Evolutionary conservation across 2,797 vertebrate species (phyloP).

Genomic region (Glossophaga mutica): DNA sequence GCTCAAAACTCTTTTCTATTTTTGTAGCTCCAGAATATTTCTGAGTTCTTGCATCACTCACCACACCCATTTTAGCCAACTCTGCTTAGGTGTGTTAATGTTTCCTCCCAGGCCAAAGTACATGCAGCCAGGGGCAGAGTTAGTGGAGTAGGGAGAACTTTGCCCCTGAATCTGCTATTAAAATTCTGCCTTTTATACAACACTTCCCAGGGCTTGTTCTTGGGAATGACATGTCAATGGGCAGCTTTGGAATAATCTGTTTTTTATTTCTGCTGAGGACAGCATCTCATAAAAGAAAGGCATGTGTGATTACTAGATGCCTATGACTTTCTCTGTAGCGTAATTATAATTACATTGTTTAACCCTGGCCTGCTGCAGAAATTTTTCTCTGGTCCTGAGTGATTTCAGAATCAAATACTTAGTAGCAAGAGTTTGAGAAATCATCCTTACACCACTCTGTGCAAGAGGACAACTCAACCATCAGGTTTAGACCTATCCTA

Average conservation of each 20-base stretch:
- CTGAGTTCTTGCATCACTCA: constrained; percentile 1
- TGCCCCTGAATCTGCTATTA: constrained; percentile 15
- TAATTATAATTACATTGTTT: constrained; percentile 48
- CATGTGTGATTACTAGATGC: neutral
- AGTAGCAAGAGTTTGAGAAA: neutral
- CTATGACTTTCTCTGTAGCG: neutral
- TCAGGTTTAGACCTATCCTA: neutral
- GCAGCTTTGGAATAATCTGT: constrained; percentile 5
- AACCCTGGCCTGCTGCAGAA: neutral
- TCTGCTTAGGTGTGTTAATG: neutral
- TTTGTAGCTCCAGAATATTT: constrained; percentile 45
- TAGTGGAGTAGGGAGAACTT: constrained; percentile 21
- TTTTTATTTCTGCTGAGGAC: constrained; percentile 43
- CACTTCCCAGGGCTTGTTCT: constrained; percentile 26
- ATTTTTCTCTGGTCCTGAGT: constrained; percentile 39
- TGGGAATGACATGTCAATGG: neutral
- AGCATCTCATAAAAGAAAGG: constrained; percentile 40
- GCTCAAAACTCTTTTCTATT: neutral
- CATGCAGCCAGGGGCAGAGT: neutral
- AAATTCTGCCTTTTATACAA: constrained; percentile 25
- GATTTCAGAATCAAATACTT: constrained; percentile 19
- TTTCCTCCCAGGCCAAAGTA: neutral
- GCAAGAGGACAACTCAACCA: neutral
- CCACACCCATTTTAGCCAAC: neutral
- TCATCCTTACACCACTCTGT: neutral